Evolutionary conservation across 1,140 invertebrate species (phyloP).

Genomic region (Diachasma alloeum): DNA sequence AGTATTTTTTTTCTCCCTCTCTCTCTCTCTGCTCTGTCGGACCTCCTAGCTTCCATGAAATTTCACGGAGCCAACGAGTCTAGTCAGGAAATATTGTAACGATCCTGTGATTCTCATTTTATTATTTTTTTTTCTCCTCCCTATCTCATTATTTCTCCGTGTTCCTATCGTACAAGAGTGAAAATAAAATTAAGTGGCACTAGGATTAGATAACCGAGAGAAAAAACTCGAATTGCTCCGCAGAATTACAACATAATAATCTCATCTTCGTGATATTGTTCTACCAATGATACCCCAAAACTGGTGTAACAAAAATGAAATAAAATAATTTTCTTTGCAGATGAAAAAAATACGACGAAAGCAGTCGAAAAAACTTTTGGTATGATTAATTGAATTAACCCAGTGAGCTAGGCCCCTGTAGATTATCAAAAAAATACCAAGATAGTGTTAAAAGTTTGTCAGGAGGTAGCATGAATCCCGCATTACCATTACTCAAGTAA

Average conservation of each 20-base stretch:
- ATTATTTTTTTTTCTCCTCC: not conserved
- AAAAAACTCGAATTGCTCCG: not conserved
- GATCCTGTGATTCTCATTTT: not conserved
- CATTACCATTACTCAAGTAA: not conserved
- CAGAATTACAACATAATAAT: not conserved
- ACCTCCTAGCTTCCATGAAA: not conserved
- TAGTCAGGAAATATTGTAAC: not conserved
- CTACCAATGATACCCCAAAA: not conserved
- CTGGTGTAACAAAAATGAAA: not conserved
- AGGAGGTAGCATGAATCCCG: not conserved
- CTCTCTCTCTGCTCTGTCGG: not conserved
- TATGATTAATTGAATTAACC: constrained; percentile 19
- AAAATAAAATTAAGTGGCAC: not conserved
- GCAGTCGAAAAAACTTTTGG: constrained; percentile 24
- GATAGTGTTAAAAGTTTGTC: not conserved
- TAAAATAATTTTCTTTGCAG: constrained; percentile 19
- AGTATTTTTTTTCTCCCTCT: not conserved
- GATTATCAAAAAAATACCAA: not conserved
- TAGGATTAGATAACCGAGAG: not conserved
- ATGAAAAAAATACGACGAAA: constrained; percentile 27
- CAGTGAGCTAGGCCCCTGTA: not conserved
- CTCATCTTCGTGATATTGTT: not conserved
- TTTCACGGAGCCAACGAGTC: not conserved
- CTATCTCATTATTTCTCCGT: not conserved
- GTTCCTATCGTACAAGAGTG: not conserved